These are phyloP conservation scores for Neomonachus schauinslandi DNA, from an alignment of 2,113 vertebrate species.

Conservation along the genomic window DNA sequence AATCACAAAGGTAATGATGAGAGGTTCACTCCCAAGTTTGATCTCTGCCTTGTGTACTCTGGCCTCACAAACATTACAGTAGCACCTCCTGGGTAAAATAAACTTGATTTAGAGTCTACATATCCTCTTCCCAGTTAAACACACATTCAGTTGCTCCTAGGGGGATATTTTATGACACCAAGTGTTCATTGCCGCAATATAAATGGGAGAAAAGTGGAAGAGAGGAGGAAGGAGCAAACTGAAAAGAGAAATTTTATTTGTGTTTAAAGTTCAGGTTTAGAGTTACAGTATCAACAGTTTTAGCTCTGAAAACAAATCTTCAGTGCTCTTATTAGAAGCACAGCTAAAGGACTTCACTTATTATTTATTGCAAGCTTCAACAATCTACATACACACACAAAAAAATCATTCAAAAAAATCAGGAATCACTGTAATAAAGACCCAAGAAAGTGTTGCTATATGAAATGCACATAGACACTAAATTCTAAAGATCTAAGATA, in stretches of 20 bases:
- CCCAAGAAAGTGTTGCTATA: neutral
- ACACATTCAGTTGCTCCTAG: constrained; percentile 46
- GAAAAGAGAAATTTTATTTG: constrained; percentile 1
- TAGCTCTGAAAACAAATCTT: neutral
- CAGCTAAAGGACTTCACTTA: neutral
- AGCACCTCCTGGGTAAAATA: constrained; percentile 76
- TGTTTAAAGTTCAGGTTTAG: neutral
- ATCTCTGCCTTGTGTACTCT: constrained; percentile 59
- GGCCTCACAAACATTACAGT: constrained; percentile 66
- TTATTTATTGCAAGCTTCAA: neutral
- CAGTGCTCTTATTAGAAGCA: neutral
- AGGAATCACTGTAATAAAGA: neutral
- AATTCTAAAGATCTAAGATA: neutral
- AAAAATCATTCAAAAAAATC: neutral
- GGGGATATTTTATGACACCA: constrained; percentile 71
- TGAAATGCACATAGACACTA: neutral
- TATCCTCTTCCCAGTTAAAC: constrained; percentile 60
- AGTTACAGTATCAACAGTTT: neutral
- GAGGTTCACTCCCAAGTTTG: neutral
- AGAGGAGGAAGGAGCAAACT: neutral
- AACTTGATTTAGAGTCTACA: constrained; percentile 75
- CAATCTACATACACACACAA: neutral
- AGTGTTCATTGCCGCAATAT: constrained; percentile 39
- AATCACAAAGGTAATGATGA: neutral
- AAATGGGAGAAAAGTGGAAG: constrained; percentile 40